phyloP scores from a whole-genome alignment of 1,140 invertebrate genomes.

The Pachyrhynchus sulphureomaculatus region DNA sequence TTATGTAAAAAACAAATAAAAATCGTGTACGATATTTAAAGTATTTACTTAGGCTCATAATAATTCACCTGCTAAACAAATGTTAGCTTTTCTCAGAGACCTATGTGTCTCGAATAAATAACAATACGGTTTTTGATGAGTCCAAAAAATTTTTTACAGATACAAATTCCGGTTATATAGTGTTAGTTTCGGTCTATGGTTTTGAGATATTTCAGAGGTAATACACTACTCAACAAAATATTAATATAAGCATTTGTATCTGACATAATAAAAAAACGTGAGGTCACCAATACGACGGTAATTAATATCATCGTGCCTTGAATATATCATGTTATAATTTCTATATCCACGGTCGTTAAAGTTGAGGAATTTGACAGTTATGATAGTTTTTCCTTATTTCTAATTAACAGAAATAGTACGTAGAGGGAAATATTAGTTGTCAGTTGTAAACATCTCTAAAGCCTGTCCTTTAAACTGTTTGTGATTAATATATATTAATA shows the following conservation, averaged over 20 bases:
- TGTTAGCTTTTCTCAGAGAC: conserved; percentile 31
- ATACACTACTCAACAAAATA: conserved; percentile 5
- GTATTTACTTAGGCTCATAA: conserved; percentile 23
- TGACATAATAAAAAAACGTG: no score
- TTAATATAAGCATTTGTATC: background rate
- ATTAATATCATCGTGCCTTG: no score
- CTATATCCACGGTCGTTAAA: no score
- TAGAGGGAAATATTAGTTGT: no score
- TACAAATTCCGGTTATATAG: conserved; percentile 16
- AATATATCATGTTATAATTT: no score
- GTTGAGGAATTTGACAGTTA: no score
- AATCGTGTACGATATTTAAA: conserved; percentile 3
- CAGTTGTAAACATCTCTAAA: no score
- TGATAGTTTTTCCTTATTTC: no score
- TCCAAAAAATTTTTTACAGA: conserved; percentile 13
- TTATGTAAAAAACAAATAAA: conserved; percentile 20
- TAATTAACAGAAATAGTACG: no score
- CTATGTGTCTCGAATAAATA: conserved; percentile 12
- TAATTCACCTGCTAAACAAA: conserved; percentile 26
- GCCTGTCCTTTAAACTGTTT: no score
- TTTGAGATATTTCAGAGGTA: conserved; percentile 13
- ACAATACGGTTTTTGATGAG: conserved; percentile 10
- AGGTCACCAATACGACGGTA: no score
- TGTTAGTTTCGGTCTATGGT: conserved; percentile 18
- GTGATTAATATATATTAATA: no score